Evolutionary conservation across 1,140 invertebrate genomes (phyloP), one percentile per base, ranked within the genome.

Genomic region (Hesperophylax magnus): DNA sequence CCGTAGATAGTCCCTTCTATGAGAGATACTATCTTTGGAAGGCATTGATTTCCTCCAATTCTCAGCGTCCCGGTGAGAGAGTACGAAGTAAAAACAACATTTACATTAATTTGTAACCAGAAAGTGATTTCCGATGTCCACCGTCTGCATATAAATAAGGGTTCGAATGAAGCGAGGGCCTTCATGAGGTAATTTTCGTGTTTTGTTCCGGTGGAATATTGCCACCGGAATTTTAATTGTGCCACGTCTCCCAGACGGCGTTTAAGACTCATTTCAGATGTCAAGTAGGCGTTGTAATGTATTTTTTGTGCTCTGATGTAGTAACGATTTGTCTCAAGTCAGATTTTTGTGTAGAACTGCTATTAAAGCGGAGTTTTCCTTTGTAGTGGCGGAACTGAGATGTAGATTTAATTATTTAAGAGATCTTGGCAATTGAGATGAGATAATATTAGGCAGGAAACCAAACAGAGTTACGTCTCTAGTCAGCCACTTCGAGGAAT

Each of bases 91-190:
- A 24, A 27, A 15, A 67, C 17, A 67, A 31, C 24, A 67, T 67
- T 31, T 67, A 22, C 31, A n/a, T 67, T 67, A 27, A 31, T 47
- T 47, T 67, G 27, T 31, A 31, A 34, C 22, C 63, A 67, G 63
- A 67, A 67, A 67, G 63, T 67, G 63, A 67, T 67, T 67, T 67
- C 63, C 63, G 31, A 67, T 27, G 63, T 67, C 31, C 63, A 31
- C 27, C 31, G 63, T 67, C 63, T 67, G 63, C 63, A 67, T 67
- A 67, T 67, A 67, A 67, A 67, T 67, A 67, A 67, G 63, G 63
- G 63, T 34, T 27, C 58, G 24, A 34, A n/a, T 53, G 34, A 11
- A 20, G 24, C 34, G 39, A 18, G 34, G 34, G 17, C 69, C 69
- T 20, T 18, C 52, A 72, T 53, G 34, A 72, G 18, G 69, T 72